Conservation (phyloP, 2,888 invertebrate species). For the Microctonus hyperodae region DNA sequence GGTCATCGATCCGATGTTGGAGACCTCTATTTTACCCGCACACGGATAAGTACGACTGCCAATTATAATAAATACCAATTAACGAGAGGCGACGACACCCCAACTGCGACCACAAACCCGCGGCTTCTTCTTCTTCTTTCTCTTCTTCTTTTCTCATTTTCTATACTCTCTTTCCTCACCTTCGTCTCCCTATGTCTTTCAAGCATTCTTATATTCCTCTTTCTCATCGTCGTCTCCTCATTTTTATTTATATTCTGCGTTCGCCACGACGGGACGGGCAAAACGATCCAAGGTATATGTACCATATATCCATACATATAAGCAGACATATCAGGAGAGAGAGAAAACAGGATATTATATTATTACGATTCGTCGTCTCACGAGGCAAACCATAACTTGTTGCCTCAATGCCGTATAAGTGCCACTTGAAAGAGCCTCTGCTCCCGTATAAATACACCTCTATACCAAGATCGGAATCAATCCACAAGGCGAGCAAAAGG, state of each 20-base stretch:
- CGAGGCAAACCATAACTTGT: constrained; percentile 26
- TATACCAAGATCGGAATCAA: constrained; percentile 40
- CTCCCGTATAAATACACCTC: constrained; percentile 33
- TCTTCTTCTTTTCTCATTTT: constrained; percentile 26
- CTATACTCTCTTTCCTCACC: constrained; percentile 22
- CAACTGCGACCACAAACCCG: constrained; percentile 35
- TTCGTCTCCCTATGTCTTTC: constrained; percentile 17
- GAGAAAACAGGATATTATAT: constrained; percentile 41
- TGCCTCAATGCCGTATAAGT: constrained; percentile 29
- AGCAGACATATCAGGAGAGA: constrained; percentile 12
- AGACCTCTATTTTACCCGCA: constrained; percentile 46
- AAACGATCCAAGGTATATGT: constrained; percentile 12
- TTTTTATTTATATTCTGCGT: constrained; percentile 14
- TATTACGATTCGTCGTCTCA: constrained; percentile 41
- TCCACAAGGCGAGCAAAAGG: constrained; percentile 29
- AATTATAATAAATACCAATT: constrained; percentile 64
- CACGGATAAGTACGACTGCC: constrained; percentile 56
- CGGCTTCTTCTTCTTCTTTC: constrained; percentile 31
- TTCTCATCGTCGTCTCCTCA: not conserved
- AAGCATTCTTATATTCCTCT: constrained; percentile 31
- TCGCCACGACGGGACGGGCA: not conserved
- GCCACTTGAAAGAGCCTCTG: constrained; percentile 35
- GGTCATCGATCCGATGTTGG: constrained; percentile 40
- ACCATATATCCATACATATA: not conserved
- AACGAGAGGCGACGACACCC: constrained; percentile 55